phyloP scores from a whole-genome alignment of 2,797 vertebrate genomes.

The Argentina silus region DNA sequence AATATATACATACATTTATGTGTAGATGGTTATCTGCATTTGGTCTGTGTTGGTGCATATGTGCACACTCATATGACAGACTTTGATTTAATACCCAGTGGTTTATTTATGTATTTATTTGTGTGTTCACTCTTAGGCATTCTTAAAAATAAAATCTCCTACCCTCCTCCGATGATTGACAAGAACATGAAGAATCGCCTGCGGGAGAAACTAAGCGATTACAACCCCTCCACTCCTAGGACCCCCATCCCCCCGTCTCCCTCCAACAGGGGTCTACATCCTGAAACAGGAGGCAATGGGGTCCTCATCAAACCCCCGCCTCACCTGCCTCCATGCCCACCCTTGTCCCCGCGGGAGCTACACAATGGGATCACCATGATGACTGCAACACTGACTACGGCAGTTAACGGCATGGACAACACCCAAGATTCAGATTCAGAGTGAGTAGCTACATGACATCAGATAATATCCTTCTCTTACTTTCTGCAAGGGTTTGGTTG shows the following conservation, averaged over 20 bases:
- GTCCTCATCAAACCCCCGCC: constrained; percentile 75
- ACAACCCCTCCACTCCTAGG: constrained; percentile 74
- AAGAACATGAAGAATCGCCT: constrained; percentile 82
- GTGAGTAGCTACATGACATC: constrained; percentile 45
- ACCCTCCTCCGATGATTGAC: constrained; percentile 82
- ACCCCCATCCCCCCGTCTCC: constrained; percentile 75
- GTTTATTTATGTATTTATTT: neutral
- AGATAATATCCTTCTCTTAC: neutral
- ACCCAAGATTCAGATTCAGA: constrained; percentile 84
- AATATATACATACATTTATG: too few relatives aligned
- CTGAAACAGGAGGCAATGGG: constrained; percentile 62
- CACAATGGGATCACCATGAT: constrained; percentile 81
- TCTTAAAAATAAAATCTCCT: constrained; percentile 86
- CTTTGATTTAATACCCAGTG: too few relatives aligned
- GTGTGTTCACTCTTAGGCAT: constrained; percentile 74
- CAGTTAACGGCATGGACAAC: constrained; percentile 62
- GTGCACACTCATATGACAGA: too few relatives aligned
- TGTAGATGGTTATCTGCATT: too few relatives aligned
- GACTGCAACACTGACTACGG: constrained; percentile 70
- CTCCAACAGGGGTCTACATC: constrained; percentile 71
- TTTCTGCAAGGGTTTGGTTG: neutral
- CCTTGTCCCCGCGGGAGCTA: constrained; percentile 63
- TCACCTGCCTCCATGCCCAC: constrained; percentile 53
- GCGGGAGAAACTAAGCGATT: constrained; percentile 80
- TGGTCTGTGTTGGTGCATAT: neutral